Evolutionary conservation across 2,888 invertebrate genomes (phyloP).

Genomic region (Allophyes oxyacanthae): DNA sequence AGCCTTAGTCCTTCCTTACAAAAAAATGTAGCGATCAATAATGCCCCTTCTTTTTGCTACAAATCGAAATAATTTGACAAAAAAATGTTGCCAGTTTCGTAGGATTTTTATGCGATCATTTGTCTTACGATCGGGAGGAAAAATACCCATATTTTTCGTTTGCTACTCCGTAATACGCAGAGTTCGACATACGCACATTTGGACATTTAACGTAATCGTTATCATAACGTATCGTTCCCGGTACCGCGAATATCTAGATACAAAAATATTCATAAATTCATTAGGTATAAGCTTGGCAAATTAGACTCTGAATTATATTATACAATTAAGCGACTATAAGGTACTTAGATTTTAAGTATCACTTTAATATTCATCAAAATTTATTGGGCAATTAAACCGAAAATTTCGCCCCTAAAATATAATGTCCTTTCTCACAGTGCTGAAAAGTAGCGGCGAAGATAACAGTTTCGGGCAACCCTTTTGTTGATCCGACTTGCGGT

Average conservation of each 20-base stretch:
- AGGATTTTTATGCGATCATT: slow-evolving; percentile 50
- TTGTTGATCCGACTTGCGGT: slow-evolving; percentile 25
- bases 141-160: slow-evolving; percentile 33
- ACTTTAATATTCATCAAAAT: slow-evolving; percentile 49
- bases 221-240: slow-evolving; percentile 51
- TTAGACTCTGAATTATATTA: slow-evolving; percentile 29
- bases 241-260: no score
- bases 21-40: slow-evolving; percentile 9
- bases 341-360: slow-evolving; percentile 44
- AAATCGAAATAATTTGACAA: slow-evolving; percentile 42
- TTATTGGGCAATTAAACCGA: slow-evolving; percentile 39
- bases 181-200: slow-evolving; percentile 38
- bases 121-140: slow-evolving; percentile 39
- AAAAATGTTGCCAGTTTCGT: slow-evolving; percentile 47
- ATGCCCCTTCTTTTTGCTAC: slow-evolving; percentile 22
- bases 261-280: not conserved
- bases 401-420: slow-evolving; percentile 38
- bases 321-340: slow-evolving; percentile 37
- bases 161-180: slow-evolving; percentile 23
- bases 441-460: slow-evolving; percentile 40
- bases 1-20: no score
- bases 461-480: slow-evolving; percentile 22
- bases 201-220: slow-evolving; percentile 55
- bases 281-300: slow-evolving; percentile 14
- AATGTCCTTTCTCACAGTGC: slow-evolving; percentile 43